phyloP scores from a whole-genome alignment of 2,113 vertebrate species.

The Trogon surrucura region DNA sequence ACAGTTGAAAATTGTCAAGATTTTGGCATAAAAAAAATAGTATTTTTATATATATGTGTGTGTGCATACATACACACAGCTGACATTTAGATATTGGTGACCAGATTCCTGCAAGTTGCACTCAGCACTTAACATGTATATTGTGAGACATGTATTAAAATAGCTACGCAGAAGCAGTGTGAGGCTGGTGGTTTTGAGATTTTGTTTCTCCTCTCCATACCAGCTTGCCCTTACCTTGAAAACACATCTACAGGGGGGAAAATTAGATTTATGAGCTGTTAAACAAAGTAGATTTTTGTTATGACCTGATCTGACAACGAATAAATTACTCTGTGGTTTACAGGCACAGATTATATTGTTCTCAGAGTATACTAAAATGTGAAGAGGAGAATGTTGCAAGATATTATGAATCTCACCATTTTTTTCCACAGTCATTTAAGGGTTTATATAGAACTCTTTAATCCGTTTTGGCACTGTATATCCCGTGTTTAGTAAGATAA shows the following conservation, averaged over 20 bases:
- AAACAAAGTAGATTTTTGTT: constrained; percentile 40
- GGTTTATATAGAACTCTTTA: constrained; percentile 16
- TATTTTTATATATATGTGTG: neutral
- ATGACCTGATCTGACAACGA: constrained; percentile 43
- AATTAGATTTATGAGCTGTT: constrained; percentile 15
- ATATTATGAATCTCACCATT: neutral
- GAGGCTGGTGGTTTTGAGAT: neutral
- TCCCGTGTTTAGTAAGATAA: constrained; percentile 13
- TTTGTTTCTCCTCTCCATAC: neutral
- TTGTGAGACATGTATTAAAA: neutral
- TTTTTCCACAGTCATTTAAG: constrained; percentile 8
- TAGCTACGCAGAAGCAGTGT: neutral
- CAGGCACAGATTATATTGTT: neutral
- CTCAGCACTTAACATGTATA: neutral
- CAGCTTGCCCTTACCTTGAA: neutral
- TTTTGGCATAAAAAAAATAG: neutral
- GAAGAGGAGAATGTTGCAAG: neutral
- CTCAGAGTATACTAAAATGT: neutral
- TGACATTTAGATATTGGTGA: neutral
- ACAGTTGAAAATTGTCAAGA: neutral
- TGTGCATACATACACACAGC: neutral
- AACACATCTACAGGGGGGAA: neutral
- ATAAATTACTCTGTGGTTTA: constrained; percentile 36
- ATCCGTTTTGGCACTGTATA: neutral
- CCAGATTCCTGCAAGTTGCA: neutral